These are phyloP conservation scores for Agrotis puta DNA, from an alignment of 2,888 invertebrate species.

Conservation along the genomic window DNA sequence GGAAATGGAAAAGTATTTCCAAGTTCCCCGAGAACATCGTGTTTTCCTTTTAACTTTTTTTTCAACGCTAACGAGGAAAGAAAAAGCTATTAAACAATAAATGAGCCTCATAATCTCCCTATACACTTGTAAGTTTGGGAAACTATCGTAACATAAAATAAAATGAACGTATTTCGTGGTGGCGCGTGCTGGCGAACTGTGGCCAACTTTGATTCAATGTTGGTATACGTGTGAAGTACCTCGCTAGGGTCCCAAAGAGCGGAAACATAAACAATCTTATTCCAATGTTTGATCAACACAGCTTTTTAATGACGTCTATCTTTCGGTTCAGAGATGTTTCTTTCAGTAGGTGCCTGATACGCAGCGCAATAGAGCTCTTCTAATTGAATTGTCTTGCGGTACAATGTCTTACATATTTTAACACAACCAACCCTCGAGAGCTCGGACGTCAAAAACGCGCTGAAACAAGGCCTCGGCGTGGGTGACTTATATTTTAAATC, in stretches of 20 bases:
- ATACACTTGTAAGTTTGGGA: constrained; percentile 57
- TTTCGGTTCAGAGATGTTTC: constrained; percentile 1
- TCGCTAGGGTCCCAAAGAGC: constrained; percentile 22
- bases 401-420: constrained; percentile 9
- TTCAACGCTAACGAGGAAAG: constrained; percentile 41
- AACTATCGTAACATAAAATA: constrained; percentile 62
- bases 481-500: constrained; percentile 15
- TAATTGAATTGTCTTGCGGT: background rate
- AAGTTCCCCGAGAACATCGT: constrained; percentile 61
- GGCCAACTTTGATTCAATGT: constrained; percentile 61
- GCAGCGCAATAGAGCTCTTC: background rate
- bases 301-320: constrained; percentile 7
- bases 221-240: constrained; percentile 41
- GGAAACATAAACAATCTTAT: constrained; percentile 33
- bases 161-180: constrained; percentile 60
- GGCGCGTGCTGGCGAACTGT: constrained; percentile 39
- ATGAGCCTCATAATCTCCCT: constrained; percentile 60
- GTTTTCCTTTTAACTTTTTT: constrained; percentile 46
- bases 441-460: constrained; percentile 10
- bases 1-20: constrained; percentile 66
- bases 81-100: constrained; percentile 60
- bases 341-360: constrained; percentile 2
- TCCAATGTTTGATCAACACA: constrained; percentile 22
- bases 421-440: background rate
- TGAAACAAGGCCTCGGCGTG: background rate